Evolutionary conservation across 1,140 invertebrate genomes (phyloP).

Genomic region (Anagrus nilaparvatae): DNA sequence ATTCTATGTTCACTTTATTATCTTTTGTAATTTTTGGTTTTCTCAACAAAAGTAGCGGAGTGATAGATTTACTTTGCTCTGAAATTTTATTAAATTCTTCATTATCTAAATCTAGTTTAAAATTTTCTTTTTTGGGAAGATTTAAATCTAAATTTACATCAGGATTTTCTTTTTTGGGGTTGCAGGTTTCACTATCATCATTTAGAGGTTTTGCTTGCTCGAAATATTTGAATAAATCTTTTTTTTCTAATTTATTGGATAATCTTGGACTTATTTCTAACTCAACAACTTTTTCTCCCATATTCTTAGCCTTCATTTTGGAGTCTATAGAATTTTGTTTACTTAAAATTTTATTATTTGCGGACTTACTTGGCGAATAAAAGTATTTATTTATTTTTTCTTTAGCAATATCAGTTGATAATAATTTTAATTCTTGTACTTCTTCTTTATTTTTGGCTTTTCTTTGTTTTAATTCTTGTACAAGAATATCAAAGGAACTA

Average conservation of each 20-base stretch:
- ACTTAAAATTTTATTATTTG: background rate
- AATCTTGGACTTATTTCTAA: conserved; percentile 29
- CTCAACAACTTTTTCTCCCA: conserved; percentile 17
- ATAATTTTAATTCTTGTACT: conserved; percentile 24
- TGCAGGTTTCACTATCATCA: no score
- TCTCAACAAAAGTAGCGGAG: no score
- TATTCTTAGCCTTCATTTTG: conserved; percentile 6
- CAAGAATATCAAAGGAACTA: conserved; percentile 29
- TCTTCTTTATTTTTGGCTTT: conserved; percentile 29
- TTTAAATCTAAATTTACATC: background rate
- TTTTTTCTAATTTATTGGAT: conserved; percentile 28
- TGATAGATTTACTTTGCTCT: conserved; percentile 11
- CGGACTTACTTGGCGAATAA: conserved; percentile 1
- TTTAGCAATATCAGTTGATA: conserved; percentile 31
- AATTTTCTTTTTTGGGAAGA: no score
- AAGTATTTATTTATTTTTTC: conserved; percentile 36
- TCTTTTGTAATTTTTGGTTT: no score
- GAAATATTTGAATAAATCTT: conserved; percentile 37
- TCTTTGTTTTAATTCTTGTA: conserved; percentile 30
- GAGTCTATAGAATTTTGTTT: background rate
- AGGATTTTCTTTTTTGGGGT: conserved; percentile 1
- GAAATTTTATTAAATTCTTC: conserved; percentile 19
- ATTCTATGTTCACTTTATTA: no score
- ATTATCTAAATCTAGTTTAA: no score
- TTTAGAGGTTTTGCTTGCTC: no score